These are phyloP conservation scores for Amphibalanus amphitrite DNA, from an alignment of 1,140 invertebrate species.

Conservation along the genomic window DNA sequence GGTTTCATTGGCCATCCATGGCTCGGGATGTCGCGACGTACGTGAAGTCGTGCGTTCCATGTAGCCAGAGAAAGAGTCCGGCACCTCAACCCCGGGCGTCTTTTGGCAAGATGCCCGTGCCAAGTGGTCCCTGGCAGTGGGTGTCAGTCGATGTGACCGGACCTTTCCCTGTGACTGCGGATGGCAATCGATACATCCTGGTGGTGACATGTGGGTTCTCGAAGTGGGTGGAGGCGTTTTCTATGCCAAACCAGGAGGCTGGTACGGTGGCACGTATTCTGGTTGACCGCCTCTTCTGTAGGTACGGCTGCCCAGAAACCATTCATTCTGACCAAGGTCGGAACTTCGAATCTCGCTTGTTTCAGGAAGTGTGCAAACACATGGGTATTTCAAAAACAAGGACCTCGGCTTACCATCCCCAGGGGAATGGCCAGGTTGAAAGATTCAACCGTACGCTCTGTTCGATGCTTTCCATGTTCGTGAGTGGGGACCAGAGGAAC, in stretches of 20 bases:
- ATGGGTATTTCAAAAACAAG: neutral
- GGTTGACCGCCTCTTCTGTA: neutral
- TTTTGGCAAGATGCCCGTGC: neutral
- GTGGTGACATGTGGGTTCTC: neutral
- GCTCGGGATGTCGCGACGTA: no score
- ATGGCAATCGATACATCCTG: neutral
- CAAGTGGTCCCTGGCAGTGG: neutral
- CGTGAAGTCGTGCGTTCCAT: no score
- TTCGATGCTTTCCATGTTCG: neutral
- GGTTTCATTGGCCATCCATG: no score
- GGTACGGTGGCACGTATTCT: neutral
- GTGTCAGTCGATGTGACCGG: neutral
- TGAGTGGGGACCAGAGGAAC: no score
- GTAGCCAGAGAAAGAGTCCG: no score
- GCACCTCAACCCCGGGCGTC: no score
- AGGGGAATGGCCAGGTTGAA: neutral
- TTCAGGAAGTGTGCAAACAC: neutral
- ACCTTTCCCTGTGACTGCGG: neutral
- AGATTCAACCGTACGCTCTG: neutral
- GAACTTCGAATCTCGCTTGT: neutral
- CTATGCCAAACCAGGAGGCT: neutral
- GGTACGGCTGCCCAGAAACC: neutral
- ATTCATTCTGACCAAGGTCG: neutral
- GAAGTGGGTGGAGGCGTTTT: neutral
- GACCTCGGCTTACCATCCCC: neutral